Evolutionary conservation across 2,888 invertebrate genomes (phyloP).

Genomic region (Hymenopus coronatus): DNA sequence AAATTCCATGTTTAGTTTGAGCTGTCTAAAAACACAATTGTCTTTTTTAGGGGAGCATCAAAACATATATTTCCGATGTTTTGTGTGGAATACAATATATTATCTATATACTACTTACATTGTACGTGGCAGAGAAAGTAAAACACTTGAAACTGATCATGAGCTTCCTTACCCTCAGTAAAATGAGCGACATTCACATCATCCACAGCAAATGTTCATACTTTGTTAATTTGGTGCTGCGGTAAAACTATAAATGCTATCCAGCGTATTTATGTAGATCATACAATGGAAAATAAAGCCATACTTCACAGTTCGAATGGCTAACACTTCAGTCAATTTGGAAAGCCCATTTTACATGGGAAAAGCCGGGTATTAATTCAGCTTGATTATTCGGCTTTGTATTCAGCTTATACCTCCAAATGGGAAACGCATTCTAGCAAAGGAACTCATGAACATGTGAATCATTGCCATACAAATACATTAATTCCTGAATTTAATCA

Average conservation of each 20-base stretch:
- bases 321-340: neutral
- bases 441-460: neutral
- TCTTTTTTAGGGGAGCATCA: too few relatives aligned
- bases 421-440: neutral
- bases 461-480: neutral
- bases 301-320: neutral
- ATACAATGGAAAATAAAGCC: neutral
- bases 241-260: neutral
- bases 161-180: too few relatives aligned
- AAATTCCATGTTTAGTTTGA: too few relatives aligned
- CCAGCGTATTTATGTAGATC: neutral
- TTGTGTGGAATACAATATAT: too few relatives aligned
- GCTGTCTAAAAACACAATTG: too few relatives aligned
- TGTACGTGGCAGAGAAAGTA: too few relatives aligned
- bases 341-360: neutral
- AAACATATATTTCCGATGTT: too few relatives aligned
- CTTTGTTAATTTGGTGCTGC: neutral
- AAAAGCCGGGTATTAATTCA: neutral
- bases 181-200: too few relatives aligned
- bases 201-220: too few relatives aligned
- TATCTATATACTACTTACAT: too few relatives aligned
- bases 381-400: neutral
- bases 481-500: neutral
- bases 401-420: neutral
- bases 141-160: too few relatives aligned